Evolutionary conservation across 2,888 invertebrate genomes (phyloP), one percentile per base, ranked within the genome.

Genomic region (Phymatocera aterrima): DNA sequence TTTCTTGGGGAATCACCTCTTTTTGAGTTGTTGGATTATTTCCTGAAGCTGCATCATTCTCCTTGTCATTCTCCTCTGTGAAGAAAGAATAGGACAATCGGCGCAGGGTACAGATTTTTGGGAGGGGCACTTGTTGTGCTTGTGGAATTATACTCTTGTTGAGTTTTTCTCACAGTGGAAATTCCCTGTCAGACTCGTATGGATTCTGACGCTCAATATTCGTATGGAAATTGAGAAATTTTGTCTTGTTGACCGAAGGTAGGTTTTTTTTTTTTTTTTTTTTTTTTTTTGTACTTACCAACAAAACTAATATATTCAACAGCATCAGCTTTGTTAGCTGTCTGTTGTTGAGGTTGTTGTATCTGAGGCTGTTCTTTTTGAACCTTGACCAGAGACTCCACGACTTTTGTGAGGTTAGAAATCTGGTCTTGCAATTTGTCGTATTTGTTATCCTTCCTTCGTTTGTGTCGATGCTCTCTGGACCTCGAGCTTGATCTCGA

Each of bases 381-480:
- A n/a, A 24, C 10, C 34, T 70, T 70, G 15, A 46, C 74, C 31
- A 78, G 48, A 6, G 64, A 34, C 37, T 46, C 18, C 21, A 79
- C 72, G 24, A 72, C 64, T 51, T 79, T 61, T 54, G 79, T 78
- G 15, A 78, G 64, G 74, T 79, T 72, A 79, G 72, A 15, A 12
- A 79, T 48, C 24, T 78, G 78, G n/a, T 57, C 48, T 48, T 78
- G 77, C 10, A 79, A 34, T 64, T 46, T 31, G 3, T 61, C n/a
- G 21, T 72, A 37, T 15, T 72, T 78, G 46, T 74, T 31, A 1
- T 78, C 51, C 40, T 15, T 74, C 3, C 21, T 61, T 40, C 28
- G 75, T 40, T 77, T 70, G 24, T 54, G 43, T n/a, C 43, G 34
- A 79, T 60, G 68, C 21, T 79, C 79, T 37, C 43, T 12, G n/a